Base-by-base conservation (phyloP, 2,113 vertebrate genomes). In the Alouatta palliata region DNA sequence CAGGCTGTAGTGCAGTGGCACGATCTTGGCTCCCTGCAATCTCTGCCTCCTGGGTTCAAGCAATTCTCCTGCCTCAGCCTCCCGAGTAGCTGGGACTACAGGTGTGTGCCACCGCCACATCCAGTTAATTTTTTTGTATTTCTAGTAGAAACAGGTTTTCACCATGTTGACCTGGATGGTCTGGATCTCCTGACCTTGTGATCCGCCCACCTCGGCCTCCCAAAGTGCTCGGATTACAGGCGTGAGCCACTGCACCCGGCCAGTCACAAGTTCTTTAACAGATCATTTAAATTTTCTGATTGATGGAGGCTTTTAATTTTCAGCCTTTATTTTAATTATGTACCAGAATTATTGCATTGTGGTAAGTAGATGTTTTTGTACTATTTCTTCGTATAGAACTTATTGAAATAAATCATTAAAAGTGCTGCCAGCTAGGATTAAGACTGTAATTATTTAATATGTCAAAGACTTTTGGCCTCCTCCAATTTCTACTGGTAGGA, bases 331-430 rank as follows among this genome's bases (percentile, higher is more conserved):
- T 93, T 80, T 66, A 73, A 91, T 49, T 79, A 77, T 37, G 20
- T 77, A 54, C 66, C 81, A 11, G 37, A 81, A 68, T 70, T 56
- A 49, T 70, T 91, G 64, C 47, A 91, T 35, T 82, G 37, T 87
- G 47, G 20, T 87, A 49, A 43, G 45, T 70, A 9, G 8, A 73
- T 37, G 21, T 37, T 93, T 77, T 43, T 85, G 23, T 70, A 20
- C 81, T 64, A n/a, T 81, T 77, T 56, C 37, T 91, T 91, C 47
- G 76, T 94, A 76, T 61, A 43, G n/a, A 91, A 49, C 61, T 83
- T 87, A 76, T 58, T 84, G 35, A 91, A 68, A 56, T 66, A 47
- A 83, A 82, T 76, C 49, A 56, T 87, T 68, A 68, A 77, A 96
- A 68, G 40, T 58, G 40, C 68, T 91, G 64, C 82, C 45, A n/a